Percentiles rank a stretch among this genome's conserved stretches.
Conservation (phyloP, 2,888 invertebrate species). For the Furcula furcula region DNA sequence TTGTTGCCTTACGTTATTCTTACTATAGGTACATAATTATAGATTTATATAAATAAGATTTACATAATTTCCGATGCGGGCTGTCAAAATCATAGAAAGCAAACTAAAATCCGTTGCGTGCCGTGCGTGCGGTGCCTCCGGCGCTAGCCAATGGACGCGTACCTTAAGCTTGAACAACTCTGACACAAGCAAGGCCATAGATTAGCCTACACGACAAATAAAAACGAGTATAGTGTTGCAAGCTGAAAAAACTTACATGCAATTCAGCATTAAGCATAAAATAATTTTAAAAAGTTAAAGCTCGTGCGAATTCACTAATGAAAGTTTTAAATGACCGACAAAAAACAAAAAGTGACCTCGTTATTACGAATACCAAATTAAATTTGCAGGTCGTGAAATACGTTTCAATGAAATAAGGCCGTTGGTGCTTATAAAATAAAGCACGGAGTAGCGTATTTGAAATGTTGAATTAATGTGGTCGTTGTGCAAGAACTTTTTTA, state of each 20-base stretch:
- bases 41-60: no score
- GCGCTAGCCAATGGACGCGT: no score
- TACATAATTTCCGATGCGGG: no score
- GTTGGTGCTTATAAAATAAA: conserved; percentile 23
- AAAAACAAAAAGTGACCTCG: conserved; percentile 72
- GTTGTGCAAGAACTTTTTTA: conserved; percentile 54
- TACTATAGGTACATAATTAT: no score
- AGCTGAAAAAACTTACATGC: conserved; percentile 32
- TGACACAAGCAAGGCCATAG: no score
- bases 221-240: no score
- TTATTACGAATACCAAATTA: conserved; percentile 63
- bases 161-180: no score
- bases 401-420: conserved; percentile 15
- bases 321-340: conserved; percentile 76
- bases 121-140: no score
- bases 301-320: conserved; percentile 72
- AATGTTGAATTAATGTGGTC: conserved; percentile 17
- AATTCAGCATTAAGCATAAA: conserved; percentile 51
- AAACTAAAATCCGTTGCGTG: no score
- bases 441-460: conserved; percentile 17
- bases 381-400: conserved; percentile 34
- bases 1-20: no score
- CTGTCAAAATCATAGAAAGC: no score
- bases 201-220: no score
- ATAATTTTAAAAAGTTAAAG: conserved; percentile 62